phyloP scores from a whole-genome alignment of 2,113 vertebrate species.

The Elephas maximus region DNA sequence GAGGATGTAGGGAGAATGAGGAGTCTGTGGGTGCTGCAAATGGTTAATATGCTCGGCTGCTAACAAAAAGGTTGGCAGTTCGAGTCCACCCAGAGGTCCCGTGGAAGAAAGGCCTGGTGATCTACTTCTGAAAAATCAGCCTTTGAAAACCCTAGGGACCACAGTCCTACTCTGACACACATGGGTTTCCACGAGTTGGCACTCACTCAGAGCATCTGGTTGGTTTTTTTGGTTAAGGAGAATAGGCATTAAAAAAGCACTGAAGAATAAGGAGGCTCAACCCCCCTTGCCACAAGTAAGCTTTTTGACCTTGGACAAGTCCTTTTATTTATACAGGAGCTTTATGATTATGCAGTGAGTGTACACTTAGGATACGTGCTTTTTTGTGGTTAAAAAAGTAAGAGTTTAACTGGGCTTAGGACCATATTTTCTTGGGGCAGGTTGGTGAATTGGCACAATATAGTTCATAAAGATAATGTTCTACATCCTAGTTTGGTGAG shows the following conservation, averaged over 20 bases:
- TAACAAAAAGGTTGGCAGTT: neutral
- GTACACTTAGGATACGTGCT: neutral
- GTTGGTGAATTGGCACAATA: neutral
- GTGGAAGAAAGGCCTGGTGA: neutral
- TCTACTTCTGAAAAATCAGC: neutral
- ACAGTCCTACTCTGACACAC: neutral
- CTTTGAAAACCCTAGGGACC: neutral
- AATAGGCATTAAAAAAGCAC: fast-evolving
- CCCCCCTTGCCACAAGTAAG: neutral
- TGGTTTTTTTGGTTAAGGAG: neutral
- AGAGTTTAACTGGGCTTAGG: neutral
- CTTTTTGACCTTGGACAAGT: neutral
- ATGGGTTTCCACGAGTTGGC: neutral
- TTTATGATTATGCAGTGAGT: neutral
- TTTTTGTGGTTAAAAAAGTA: neutral
- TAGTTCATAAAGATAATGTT: neutral
- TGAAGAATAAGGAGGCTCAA: neutral
- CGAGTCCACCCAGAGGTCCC: neutral
- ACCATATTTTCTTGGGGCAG: neutral
- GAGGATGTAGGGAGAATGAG: neutral
- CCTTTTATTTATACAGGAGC: neutral
- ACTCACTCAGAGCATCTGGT: neutral
- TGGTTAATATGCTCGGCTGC: neutral
- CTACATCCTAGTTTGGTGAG: neutral
- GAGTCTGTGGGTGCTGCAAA: neutral